phyloP scores from a whole-genome alignment of 2,113 vertebrate species.

The Tursiops truncatus region DNA sequence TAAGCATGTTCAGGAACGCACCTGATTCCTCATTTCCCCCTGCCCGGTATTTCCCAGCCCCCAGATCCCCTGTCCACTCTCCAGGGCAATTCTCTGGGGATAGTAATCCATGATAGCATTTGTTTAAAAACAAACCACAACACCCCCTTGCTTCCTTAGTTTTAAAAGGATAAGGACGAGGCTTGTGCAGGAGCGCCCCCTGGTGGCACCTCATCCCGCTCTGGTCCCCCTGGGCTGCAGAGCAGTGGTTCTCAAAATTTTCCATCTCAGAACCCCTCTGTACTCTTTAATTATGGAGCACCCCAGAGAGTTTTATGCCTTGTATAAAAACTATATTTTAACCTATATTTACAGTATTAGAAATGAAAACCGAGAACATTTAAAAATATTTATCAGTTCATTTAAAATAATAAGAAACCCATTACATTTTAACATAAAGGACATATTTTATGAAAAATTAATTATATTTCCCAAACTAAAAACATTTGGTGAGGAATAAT shows the following conservation, averaged over 20 bases:
- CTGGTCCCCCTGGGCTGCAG: rapidly evolving
- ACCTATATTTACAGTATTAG: background rate
- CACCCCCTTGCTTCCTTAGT: background rate
- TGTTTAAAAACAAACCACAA: background rate
- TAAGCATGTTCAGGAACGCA: background rate
- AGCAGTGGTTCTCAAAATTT: background rate
- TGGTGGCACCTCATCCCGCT: background rate
- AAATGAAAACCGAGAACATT: background rate
- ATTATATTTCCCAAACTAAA: background rate
- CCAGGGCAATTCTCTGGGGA: background rate
- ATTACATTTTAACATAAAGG: background rate
- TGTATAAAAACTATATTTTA: background rate
- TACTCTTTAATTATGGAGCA: background rate
- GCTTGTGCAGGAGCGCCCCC: constrained; percentile 14
- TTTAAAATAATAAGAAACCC: background rate
- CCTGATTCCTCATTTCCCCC: background rate
- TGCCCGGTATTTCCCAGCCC: background rate
- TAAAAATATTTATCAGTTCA: background rate
- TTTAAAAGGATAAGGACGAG: background rate
- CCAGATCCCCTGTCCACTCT: background rate
- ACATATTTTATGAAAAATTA: background rate
- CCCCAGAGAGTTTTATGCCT: background rate
- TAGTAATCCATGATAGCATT: background rate
- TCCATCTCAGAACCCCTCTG: background rate
- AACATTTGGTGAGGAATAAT: background rate